Evolutionary conservation across 1,140 invertebrate species (phyloP).

Genomic region (Hestina assimilis): DNA sequence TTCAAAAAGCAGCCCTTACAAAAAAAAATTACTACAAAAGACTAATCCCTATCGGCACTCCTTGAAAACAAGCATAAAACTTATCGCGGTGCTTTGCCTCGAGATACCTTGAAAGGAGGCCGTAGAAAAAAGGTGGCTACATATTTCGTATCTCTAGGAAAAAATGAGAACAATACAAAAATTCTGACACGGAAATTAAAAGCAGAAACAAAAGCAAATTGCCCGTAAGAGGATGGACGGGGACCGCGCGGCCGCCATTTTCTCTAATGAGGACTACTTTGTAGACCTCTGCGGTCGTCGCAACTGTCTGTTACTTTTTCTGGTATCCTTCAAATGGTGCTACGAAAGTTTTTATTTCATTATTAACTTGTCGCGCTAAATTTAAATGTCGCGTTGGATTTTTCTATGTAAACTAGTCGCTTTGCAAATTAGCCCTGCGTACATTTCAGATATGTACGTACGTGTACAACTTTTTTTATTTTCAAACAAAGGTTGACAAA

Average conservation of each 20-base stretch:
- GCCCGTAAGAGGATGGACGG: slow-evolving; percentile 49
- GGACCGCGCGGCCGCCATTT: slow-evolving; percentile 41
- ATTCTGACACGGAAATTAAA: slow-evolving; percentile 67
- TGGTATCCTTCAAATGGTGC: slow-evolving; percentile 20
- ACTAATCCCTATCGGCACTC: slow-evolving; percentile 25
- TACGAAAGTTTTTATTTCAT: slow-evolving; percentile 29
- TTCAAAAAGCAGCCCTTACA: background rate
- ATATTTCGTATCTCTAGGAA: slow-evolving; percentile 44
- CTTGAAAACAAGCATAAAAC: slow-evolving; percentile 24
- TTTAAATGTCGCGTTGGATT: background rate
- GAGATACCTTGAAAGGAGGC: slow-evolving; percentile 3
- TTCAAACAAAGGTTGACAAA: no score
- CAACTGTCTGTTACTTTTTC: slow-evolving; percentile 8
- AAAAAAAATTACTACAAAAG: slow-evolving; percentile 28
- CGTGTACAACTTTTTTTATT: no score
- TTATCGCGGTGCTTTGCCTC: slow-evolving; percentile 32
- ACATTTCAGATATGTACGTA: no score
- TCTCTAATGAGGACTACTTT: slow-evolving; percentile 50
- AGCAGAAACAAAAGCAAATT: slow-evolving; percentile 68
- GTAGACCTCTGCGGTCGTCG: slow-evolving; percentile 6
- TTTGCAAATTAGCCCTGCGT: background rate
- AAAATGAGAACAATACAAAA: slow-evolving; percentile 55
- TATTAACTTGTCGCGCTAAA: slow-evolving; percentile 11
- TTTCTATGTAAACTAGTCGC: slow-evolving; percentile 9
- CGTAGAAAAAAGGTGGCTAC: slow-evolving; percentile 41